These are phyloP conservation scores for Podargus strigoides DNA, from an alignment of 2,797 vertebrate species.

Conservation along the genomic window DNA sequence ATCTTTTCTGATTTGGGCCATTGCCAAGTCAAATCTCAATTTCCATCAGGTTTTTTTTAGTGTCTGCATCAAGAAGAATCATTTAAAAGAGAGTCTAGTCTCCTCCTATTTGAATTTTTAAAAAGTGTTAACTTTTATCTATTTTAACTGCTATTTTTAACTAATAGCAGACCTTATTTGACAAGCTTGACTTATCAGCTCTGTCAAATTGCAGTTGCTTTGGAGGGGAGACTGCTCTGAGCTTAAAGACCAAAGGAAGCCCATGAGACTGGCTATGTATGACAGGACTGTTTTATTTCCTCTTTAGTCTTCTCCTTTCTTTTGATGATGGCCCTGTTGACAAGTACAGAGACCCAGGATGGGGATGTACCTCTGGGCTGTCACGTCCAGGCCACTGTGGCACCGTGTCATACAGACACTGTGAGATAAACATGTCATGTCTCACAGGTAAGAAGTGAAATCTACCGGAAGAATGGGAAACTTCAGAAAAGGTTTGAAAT, in stretches of 20 bases:
- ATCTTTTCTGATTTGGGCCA: neutral
- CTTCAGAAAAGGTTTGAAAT: neutral
- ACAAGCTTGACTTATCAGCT: neutral
- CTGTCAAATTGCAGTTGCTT: neutral
- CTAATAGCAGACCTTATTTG: neutral
- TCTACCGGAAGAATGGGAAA: neutral
- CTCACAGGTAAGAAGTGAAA: neutral
- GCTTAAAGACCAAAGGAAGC: neutral
- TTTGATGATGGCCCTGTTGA: neutral
- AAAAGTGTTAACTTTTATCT: neutral
- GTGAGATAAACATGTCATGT: neutral
- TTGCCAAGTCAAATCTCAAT: neutral
- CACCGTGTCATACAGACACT: neutral
- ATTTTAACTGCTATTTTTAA: neutral
- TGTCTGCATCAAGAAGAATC: neutral
- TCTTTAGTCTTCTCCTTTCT: neutral
- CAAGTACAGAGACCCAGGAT: neutral
- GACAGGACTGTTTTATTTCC: neutral
- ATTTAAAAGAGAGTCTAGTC: neutral
- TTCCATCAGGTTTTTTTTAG: neutral
- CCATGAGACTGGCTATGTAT: neutral
- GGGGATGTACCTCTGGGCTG: neutral
- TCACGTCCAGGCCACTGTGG: accelerated
- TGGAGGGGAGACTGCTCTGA: neutral
- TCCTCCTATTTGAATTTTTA: neutral